phyloP scores from a whole-genome alignment of 53 echinoderm and acorn worm species.

The Apostichopus leukothele region DNA sequence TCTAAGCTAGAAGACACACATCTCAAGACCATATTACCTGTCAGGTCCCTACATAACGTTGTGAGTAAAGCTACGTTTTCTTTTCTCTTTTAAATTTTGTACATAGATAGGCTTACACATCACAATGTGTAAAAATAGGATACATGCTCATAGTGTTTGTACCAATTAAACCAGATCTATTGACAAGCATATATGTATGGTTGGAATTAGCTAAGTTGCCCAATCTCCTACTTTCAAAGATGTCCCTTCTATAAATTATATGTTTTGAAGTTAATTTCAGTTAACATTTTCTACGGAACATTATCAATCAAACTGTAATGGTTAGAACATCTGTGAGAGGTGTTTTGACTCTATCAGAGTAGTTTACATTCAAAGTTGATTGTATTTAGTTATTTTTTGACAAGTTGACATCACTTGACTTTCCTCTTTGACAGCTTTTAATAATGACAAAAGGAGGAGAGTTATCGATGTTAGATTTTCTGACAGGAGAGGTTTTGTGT shows the following conservation, averaged over 20 bases:
- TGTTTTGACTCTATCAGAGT: too few species aligned
- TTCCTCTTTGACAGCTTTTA: slow-evolving; percentile 57
- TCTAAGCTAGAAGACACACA: not conserved
- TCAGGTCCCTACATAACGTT: slow-evolving; percentile 28
- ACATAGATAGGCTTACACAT: too few species aligned
- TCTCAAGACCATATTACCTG: slow-evolving; percentile 18
- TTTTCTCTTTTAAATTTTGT: too few species aligned
- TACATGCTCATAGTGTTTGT: not conserved
- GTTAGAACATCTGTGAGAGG: too few species aligned
- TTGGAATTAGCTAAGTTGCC: not conserved
- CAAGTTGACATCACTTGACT: not conserved
- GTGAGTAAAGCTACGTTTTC: not conserved
- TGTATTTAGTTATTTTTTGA: too few species aligned
- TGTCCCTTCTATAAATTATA: too few species aligned
- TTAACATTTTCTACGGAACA: too few species aligned
- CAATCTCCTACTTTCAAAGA: too few species aligned
- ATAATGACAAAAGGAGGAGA: slow-evolving; percentile 73
- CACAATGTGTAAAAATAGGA: too few species aligned
- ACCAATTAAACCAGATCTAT: not conserved
- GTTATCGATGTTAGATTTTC: slow-evolving; percentile 70
- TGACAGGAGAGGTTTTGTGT: slow-evolving; percentile 75
- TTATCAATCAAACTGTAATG: too few species aligned
- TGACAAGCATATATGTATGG: not conserved
- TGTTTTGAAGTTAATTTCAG: too few species aligned
- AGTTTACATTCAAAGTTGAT: too few species aligned